Evolutionary conservation across 2,888 invertebrate species (phyloP).

Genomic region (Pristionchus exspectatus): DNA sequence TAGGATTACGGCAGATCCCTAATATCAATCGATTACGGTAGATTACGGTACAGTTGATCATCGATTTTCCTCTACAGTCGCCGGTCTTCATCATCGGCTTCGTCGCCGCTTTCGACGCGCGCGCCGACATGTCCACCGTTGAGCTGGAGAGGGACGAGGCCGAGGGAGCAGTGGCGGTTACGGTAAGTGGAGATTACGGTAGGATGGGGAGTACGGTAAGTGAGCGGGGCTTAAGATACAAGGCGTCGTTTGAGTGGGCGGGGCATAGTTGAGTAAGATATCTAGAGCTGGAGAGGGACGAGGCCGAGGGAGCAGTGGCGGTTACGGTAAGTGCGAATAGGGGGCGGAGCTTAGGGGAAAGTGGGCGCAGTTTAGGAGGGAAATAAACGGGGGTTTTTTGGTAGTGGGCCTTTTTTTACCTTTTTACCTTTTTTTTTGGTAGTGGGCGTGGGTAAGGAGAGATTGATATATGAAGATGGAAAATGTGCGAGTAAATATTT

Average conservation of each 20-base stretch:
- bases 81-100: constrained; percentile 27
- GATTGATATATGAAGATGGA: no score
- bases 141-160: constrained; percentile 34
- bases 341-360: not conserved
- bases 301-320: constrained; percentile 31
- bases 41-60: not conserved
- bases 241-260: no score
- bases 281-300: constrained; percentile 27
- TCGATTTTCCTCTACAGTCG: not conserved
- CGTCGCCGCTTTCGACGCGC: constrained; percentile 1
- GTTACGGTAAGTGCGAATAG: constrained; percentile 15
- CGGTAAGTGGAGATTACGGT: constrained; percentile 13
- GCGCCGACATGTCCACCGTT: constrained; percentile 25
- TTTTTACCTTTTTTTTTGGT: no score
- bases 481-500: no score
- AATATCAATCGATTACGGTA: not conserved
- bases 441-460: no score
- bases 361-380: no score
- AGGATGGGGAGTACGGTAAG: not conserved
- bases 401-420: no score
- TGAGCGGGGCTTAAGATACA: not conserved
- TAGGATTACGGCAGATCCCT: not conserved
- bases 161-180: constrained; percentile 34
- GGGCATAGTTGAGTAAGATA: no score
- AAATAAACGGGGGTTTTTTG: no score